Evolutionary conservation across 2,797 vertebrate genomes (phyloP).

Genomic region (Vespertilio murinus): DNA sequence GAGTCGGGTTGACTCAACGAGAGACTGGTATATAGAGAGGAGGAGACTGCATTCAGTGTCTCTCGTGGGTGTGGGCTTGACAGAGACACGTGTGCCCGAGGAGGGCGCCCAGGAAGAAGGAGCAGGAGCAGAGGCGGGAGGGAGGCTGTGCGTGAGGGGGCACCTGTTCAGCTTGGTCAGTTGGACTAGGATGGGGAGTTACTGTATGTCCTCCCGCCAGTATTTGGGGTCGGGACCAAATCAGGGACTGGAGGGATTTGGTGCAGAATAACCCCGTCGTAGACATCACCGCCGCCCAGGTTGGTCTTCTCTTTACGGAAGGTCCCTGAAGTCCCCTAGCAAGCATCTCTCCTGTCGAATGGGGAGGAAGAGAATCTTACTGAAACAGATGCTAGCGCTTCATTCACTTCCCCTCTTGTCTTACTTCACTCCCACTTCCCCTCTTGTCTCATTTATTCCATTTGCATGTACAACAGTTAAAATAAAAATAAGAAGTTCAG

Average conservation of each 20-base stretch:
- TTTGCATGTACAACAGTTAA: neutral
- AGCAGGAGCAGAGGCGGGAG: neutral
- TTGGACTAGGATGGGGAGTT: neutral
- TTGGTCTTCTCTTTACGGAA: neutral
- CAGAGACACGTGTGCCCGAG: neutral
- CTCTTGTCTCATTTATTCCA: neutral
- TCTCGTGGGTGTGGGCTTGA: accelerated
- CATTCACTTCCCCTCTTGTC: neutral
- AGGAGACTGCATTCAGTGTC: accelerated
- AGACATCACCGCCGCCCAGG: neutral
- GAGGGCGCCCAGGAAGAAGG: neutral
- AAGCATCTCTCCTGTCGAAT: neutral
- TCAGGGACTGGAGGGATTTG: neutral
- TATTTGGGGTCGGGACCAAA: neutral
- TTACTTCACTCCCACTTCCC: too few relatives aligned
- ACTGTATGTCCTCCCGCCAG: neutral
- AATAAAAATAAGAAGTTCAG: neutral
- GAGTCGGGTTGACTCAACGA: neutral
- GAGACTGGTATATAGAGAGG: accelerated
- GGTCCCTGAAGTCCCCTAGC: neutral
- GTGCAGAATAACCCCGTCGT: neutral
- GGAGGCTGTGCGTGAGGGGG: neutral
- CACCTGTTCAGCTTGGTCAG: neutral
- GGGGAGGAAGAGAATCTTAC: neutral
- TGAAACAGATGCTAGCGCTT: neutral